phyloP scores from a whole-genome alignment of 1,140 invertebrate species.

The Leptinotarsa undecemlineata region DNA sequence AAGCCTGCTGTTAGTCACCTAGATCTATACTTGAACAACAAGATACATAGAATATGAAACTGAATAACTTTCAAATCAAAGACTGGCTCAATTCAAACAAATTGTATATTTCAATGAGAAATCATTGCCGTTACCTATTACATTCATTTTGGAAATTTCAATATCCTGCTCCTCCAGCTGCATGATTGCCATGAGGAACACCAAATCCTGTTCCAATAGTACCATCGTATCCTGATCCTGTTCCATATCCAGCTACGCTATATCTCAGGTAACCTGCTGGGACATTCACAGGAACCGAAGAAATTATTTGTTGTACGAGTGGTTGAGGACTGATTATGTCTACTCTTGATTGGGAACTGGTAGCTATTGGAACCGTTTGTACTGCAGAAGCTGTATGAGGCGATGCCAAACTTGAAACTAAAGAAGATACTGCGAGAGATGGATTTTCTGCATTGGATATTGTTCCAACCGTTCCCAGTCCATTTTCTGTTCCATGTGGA shows the following conservation, averaged over 20 bases:
- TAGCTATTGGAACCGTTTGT: slow-evolving; percentile 16
- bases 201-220: not conserved
- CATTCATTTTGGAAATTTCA: no score
- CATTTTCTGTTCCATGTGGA: not conserved
- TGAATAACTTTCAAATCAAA: no score
- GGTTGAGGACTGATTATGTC: slow-evolving; percentile 13
- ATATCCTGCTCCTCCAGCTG: no score
- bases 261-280: not conserved
- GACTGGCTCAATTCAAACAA: no score
- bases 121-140: no score
- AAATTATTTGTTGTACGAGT: slow-evolving; percentile 13
- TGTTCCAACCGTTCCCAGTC: not conserved
- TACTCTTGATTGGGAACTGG: slow-evolving; percentile 23
- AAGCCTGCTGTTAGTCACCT: no score
- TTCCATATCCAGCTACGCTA: slow-evolving; percentile 13
- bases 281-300: slow-evolving; percentile 12
- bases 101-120: no score
- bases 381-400: not conserved
- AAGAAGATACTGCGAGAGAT: not conserved
- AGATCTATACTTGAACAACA: no score
- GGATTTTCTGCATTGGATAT: not conserved
- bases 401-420: not conserved
- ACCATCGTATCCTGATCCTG: not conserved
- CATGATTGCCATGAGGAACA: not conserved
- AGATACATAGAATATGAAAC: no score